phyloP scores from a whole-genome alignment of 1,140 invertebrate species.

The Sminthurides bifidus region DNA sequence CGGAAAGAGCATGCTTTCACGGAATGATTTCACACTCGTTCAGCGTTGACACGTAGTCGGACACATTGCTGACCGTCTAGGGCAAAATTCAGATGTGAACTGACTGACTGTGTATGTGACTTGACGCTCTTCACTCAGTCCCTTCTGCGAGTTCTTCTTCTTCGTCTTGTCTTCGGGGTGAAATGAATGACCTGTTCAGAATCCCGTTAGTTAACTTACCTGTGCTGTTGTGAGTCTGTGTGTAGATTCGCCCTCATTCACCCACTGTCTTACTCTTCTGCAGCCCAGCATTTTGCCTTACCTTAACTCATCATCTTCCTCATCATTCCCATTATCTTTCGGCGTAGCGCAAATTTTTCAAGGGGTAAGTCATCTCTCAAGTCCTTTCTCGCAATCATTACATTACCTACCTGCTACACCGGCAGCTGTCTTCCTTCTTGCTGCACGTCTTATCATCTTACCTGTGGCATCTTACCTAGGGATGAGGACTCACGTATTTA shows the following conservation, averaged over 20 bases:
- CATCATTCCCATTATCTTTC: neutral
- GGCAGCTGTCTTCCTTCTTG: too few relatives aligned
- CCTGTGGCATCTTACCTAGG: too few relatives aligned
- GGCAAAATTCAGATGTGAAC: too few relatives aligned
- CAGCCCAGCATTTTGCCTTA: neutral
- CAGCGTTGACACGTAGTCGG: neutral
- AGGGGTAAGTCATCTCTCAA: too few relatives aligned
- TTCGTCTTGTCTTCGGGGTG: slow-evolving; percentile 14
- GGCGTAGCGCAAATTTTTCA: neutral
- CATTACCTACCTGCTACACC: neutral
- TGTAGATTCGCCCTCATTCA: too few relatives aligned
- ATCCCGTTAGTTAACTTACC: slow-evolving; percentile 8
- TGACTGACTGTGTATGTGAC: too few relatives aligned
- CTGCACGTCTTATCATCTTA: too few relatives aligned
- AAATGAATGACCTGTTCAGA: slow-evolving; percentile 23
- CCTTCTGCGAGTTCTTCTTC: neutral
- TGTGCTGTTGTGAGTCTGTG: too few relatives aligned
- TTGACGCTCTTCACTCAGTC: slow-evolving; percentile 6
- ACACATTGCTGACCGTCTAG: slow-evolving; percentile 3
- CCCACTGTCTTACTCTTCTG: slow-evolving; percentile 3
- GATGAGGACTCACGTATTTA: too few relatives aligned
- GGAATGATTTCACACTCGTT: neutral
- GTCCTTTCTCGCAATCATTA: neutral
- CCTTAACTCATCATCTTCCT: neutral
- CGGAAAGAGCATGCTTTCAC: neutral